Conservation (phyloP, 2,113 vertebrate genomes). For the Crotalus viridis region DNA sequence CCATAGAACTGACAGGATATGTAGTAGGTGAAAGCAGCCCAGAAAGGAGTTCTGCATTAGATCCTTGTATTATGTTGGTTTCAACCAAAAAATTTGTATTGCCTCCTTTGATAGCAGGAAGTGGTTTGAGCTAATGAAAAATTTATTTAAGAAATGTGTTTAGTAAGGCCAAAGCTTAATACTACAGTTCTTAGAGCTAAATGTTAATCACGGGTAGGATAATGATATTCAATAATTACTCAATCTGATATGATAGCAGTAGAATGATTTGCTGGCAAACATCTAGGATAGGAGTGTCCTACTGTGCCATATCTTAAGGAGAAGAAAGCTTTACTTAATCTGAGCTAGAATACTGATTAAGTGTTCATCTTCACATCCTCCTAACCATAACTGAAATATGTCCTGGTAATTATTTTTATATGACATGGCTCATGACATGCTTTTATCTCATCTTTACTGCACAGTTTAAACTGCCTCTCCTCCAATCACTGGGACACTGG, state of each 20-base stretch:
- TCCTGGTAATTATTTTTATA: neutral
- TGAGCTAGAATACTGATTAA: neutral
- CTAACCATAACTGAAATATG: neutral
- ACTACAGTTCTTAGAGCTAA: neutral
- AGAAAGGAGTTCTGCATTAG: constrained; percentile 66
- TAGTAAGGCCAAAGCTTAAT: neutral
- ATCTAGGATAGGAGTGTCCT: neutral
- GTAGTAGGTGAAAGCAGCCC: constrained; percentile 47
- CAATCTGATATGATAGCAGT: neutral
- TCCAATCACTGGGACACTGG: neutral
- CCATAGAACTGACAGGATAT: constrained; percentile 31
- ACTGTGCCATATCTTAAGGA: neutral
- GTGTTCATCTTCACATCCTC: neutral
- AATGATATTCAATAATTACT: neutral
- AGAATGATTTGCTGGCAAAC: neutral
- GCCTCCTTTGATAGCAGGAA: constrained; percentile 73
- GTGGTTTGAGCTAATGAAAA: constrained; percentile 77
- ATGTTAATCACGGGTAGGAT: neutral
- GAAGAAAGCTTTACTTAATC: neutral
- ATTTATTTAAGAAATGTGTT: constrained; percentile 21
- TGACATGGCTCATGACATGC: neutral
- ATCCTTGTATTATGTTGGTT: constrained; percentile 65
- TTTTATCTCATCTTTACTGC: neutral
- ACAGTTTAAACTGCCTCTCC: neutral
- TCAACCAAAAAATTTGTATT: constrained; percentile 78